phyloP scores from a whole-genome alignment of 2,888 invertebrate species.

The Lottia gigantea region DNA sequence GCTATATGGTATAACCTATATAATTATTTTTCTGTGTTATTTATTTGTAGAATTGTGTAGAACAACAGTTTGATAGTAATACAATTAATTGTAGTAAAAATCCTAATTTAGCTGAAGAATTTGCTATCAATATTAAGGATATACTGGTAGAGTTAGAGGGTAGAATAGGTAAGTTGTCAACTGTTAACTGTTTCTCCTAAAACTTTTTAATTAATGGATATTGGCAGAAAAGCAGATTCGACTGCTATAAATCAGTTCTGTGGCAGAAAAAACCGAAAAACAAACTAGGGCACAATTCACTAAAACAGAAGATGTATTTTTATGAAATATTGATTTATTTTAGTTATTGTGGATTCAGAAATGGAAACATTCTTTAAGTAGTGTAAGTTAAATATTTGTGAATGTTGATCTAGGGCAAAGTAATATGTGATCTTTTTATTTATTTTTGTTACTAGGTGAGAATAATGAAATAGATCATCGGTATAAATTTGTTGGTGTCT shows the following conservation, averaged over 20 bases:
- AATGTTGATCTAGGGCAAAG: too few relatives aligned
- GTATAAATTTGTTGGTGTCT: slow-evolving; percentile 65
- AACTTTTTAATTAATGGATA: too few relatives aligned
- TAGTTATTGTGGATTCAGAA: too few relatives aligned
- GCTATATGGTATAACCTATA: neutral
- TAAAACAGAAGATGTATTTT: too few relatives aligned
- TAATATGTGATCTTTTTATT: neutral
- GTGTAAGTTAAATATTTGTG: too few relatives aligned
- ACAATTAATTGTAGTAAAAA: slow-evolving; percentile 67
- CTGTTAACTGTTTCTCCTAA: too few relatives aligned
- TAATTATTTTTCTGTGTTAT: neutral
- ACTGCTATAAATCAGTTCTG: too few relatives aligned
- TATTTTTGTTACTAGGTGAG: slow-evolving; percentile 51
- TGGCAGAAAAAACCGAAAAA: too few relatives aligned
- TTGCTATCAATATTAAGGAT: slow-evolving; percentile 76
- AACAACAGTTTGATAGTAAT: slow-evolving; percentile 68
- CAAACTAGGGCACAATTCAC: too few relatives aligned
- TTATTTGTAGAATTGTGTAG: slow-evolving; percentile 65
- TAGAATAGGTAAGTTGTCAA: slow-evolving; percentile 55
- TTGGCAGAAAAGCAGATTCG: too few relatives aligned
- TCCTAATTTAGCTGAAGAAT: slow-evolving; percentile 74
- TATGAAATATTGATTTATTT: too few relatives aligned
- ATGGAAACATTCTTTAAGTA: too few relatives aligned
- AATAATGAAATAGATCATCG: slow-evolving; percentile 64
- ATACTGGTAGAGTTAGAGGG: slow-evolving; percentile 66